Conservation (phyloP, 2,888 invertebrate genomes). For the Desoria tigrina region DNA sequence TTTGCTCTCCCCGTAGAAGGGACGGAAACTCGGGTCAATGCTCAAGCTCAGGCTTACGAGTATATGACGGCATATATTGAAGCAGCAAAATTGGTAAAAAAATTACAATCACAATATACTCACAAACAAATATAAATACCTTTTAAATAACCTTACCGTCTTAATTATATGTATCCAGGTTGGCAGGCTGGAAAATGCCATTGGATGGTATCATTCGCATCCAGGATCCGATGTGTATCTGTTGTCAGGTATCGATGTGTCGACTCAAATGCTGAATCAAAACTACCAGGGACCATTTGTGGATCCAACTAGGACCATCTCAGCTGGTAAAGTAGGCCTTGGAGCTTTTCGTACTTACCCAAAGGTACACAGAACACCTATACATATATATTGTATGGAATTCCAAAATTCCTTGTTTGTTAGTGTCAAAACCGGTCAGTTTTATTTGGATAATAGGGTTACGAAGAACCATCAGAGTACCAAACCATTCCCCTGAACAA, state of each 20-base stretch:
- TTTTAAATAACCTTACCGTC: too few species aligned
- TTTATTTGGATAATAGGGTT: slow-evolving; percentile 73
- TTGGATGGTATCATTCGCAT: slow-evolving; percentile 99
- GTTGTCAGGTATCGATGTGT: slow-evolving; percentile 98
- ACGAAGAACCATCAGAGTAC: slow-evolving; percentile 97
- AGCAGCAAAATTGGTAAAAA: slow-evolving; percentile 92
- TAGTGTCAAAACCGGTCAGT: too few species aligned
- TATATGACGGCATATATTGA: slow-evolving; percentile 99
- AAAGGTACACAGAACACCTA: slow-evolving; percentile 64
- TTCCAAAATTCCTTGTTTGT: neutral
- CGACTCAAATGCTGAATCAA: slow-evolving; percentile 98
- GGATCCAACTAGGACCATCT: slow-evolving; percentile 96
- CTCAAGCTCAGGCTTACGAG: slow-evolving; percentile 98
- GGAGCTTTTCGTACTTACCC: slow-evolving; percentile 92
- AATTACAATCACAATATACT: too few species aligned
- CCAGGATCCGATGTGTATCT: slow-evolving; percentile 99
- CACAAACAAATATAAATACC: too few species aligned
- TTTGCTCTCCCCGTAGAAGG: slow-evolving; percentile 97
- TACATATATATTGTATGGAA: neutral
- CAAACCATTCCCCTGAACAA: slow-evolving; percentile 99
- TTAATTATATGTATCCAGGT: too few species aligned
- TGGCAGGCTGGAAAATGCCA: slow-evolving; percentile 93
- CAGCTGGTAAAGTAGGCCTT: slow-evolving; percentile 97
- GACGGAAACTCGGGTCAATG: slow-evolving; percentile 92
- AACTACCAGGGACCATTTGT: slow-evolving; percentile 99